Percentiles rank a stretch among this genome's conserved stretches.
phyloP scores from a whole-genome alignment of 2,113 vertebrate genomes.

The Tamias sibiricus region DNA sequence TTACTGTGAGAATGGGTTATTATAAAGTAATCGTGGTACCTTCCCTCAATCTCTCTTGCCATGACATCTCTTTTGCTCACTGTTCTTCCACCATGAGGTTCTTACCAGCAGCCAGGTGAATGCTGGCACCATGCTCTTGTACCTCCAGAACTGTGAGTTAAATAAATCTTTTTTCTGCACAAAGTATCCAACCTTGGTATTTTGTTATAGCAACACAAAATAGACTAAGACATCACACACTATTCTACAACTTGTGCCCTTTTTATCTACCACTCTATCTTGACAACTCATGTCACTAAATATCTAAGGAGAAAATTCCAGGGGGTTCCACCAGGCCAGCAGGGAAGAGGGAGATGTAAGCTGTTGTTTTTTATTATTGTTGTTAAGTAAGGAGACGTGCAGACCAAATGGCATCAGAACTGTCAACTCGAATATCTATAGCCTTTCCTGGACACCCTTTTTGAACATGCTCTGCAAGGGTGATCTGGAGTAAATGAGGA shows the following conservation, averaged over 20 bases:
- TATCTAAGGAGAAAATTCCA: not conserved
- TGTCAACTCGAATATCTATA: not conserved
- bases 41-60: not conserved
- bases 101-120: not conserved
- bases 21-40: not conserved
- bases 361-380: too few relatives aligned
- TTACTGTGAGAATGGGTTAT: not conserved
- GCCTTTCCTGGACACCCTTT: not conserved
- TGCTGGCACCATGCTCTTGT: not conserved
- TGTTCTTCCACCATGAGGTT: not conserved
- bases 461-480: not conserved
- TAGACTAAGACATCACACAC: not conserved
- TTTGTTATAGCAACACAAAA: not conserved
- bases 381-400: too few relatives aligned
- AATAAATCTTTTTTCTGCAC: not conserved
- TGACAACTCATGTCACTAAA: not conserved
- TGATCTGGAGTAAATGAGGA: not conserved
- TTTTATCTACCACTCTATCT: not conserved
- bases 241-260: not conserved
- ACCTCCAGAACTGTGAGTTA: not conserved
- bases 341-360: too few relatives aligned
- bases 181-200: not conserved
- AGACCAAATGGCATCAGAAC: not conserved
- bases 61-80: not conserved
- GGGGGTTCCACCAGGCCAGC: not conserved